These are phyloP conservation scores for Rhagonycha lutea DNA, from an alignment of 2,888 invertebrate species.

Conservation along the genomic window DNA sequence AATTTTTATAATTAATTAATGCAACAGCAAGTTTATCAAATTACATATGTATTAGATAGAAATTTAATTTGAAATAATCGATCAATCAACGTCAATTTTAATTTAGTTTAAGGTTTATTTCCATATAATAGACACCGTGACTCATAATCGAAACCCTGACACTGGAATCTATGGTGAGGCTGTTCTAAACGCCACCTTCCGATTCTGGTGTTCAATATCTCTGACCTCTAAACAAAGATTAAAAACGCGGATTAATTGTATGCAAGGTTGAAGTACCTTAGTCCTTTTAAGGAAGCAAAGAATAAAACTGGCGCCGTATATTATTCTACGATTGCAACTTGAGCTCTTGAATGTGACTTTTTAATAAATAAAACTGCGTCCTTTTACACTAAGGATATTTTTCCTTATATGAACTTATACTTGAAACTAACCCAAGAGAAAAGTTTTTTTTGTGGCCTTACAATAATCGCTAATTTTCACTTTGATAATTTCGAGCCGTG, in stretches of 20 bases:
- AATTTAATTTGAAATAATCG: not conserved
- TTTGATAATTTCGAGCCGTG: not conserved
- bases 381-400: constrained; percentile 20
- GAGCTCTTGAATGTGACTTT: constrained; percentile 3
- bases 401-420: constrained; percentile 24
- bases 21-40: not conserved
- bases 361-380: constrained; percentile 21
- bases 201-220: constrained; percentile 8
- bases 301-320: constrained; percentile 22
- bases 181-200: not conserved
- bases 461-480: not conserved
- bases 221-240: constrained; percentile 18
- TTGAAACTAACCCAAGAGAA: constrained; percentile 5
- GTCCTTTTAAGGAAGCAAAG: constrained; percentile 26
- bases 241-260: constrained; percentile 18
- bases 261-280: constrained; percentile 24
- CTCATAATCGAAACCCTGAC: constrained; percentile 9
- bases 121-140: not conserved
- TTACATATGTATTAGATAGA: constrained; percentile 1
- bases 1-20: not conserved
- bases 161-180: constrained; percentile 2
- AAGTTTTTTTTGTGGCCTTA: not conserved
- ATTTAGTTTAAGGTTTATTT: constrained; percentile 21
- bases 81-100: constrained; percentile 13
- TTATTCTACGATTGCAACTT: constrained; percentile 8